These are phyloP conservation scores for Fregetta grallaria DNA, from an alignment of 2,113 vertebrate genomes.

Conservation along the genomic window DNA sequence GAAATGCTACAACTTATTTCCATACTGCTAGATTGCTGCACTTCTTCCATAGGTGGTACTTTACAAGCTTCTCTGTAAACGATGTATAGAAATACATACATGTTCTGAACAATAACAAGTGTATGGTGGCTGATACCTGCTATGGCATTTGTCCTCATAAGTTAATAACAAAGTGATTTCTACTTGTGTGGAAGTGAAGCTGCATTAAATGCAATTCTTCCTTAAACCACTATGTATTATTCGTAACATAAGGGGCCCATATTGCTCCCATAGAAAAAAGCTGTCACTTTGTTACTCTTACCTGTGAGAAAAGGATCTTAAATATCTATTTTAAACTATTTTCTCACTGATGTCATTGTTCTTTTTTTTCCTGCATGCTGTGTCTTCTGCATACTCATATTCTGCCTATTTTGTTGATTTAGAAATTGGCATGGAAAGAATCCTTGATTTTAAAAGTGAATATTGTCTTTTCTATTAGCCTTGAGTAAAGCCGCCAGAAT, in stretches of 20 bases:
- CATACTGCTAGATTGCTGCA: background rate
- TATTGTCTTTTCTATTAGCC: background rate
- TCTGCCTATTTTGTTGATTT: background rate
- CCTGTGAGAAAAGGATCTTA: constrained; percentile 2
- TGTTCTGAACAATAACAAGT: background rate
- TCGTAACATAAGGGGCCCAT: background rate
- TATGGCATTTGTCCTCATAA: background rate
- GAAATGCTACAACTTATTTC: background rate
- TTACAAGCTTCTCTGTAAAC: background rate
- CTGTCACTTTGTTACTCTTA: background rate
- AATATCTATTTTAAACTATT: background rate
- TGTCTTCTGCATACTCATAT: background rate
- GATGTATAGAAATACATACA: background rate
- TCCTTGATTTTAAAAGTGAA: background rate
- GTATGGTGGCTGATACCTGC: background rate
- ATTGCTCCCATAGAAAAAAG: background rate
- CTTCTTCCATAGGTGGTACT: background rate
- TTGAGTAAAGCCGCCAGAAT: constrained; percentile 7
- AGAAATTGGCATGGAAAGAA: background rate
- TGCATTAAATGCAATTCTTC: constrained; percentile 22
- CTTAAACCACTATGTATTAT: background rate
- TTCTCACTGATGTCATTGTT: background rate
- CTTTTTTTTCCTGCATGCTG: background rate
- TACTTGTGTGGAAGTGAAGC: background rate
- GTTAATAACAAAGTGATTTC: background rate